Evolutionary conservation across 2,888 invertebrate genomes (phyloP), one percentile per base, ranked within the genome.

Genomic region (Heliconius cydno): DNA sequence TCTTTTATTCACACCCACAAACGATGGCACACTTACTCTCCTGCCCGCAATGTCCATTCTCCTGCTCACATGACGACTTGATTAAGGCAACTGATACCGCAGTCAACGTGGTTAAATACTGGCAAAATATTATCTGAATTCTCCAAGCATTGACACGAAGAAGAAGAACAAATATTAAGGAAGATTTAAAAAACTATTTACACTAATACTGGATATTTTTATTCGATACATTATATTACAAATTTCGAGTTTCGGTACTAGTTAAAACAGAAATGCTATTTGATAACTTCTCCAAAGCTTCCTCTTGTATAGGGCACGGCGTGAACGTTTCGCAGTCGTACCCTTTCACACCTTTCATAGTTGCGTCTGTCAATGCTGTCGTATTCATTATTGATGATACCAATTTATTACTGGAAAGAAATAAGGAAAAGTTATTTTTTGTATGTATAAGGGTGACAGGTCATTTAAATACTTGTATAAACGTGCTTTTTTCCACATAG

Each of bases 291-390:
- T 70, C 88, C 0, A 92, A 79, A 30, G 91, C 88, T 5, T 87
- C 85, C 57, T 89, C 89, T 2, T 85, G 85, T 10, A 94, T 73
- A 0, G 91, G 89, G 76, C 96, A 96, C 1, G 92, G 92, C 1
- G 87, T 85, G 85, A 93, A 96, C 12, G 86, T 84, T 22, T 86
- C 85, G 83, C 96, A 96, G 30, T 95, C 92, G 0, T 90, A 87
- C 5, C 92, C 91, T 12, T 87, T 87, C 10, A 89, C 88, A 0
- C 96, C 96, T 0, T 89, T 89, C 1, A 86, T 76, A 79, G 95
- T 91, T 0, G 96, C 96, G 67, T 96, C 95, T 83, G 94, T 91
- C 4, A 96, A 87, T 0, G 92, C 88, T 0, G 96, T 95, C 1
- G 95, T 92, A 83, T 96, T 95, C 46, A 94, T 87, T 80, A 94